Base-by-base conservation (phyloP, 2,888 invertebrate genomes). In the Iphiclides podalirius region DNA sequence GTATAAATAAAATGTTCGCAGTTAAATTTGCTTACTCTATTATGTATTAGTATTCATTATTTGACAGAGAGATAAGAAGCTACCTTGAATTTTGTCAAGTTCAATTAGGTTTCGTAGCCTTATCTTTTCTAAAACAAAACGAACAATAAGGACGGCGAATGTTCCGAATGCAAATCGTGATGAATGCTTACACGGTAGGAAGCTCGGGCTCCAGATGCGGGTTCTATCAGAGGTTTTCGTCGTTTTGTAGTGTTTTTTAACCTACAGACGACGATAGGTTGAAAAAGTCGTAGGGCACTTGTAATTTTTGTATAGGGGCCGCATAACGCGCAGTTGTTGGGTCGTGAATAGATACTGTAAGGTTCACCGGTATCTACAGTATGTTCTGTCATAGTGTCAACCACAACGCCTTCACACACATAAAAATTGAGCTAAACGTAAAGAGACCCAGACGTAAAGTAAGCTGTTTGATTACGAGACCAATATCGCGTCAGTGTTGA, bases 291-390 rank as follows among this genome's bases (percentile, higher is more conserved):
- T 72, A 64, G 65, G 66, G 72, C 74, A 75, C 78, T 77, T 75
- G 74, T 71, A 63, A 61, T 65, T 61, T 57, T 63, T 66, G 67
- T 59, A 84, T 82, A 75, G 70, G 82, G 82, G 80, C 62, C 60
- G 46, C 46, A 43, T 40, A 45, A 52, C 53, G 52, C 52, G 47
- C 49, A 47, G 54, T 59, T 52, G 52, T 52, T 53, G 50, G 60
- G 54, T 58, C 60, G 59, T 59, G 63, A 46, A 47, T 47, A 52
- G 56, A 57, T 58, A 57, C 52, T 37, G 45, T 50, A 57, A 53
- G 58, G 60, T 60, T 63, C 55, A 54, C 48, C 47, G 49, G 43
- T 36, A 23, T 52, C 46, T 59, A 63, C 59, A 60, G 64, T 51
- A 9, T 54, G 60, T 16, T 37, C 17, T 26, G n/a, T 17, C 2